A percentile compares a stretch with the other conserved stretches of the same genome.
Conservation (phyloP, 2,888 invertebrate genomes). For the Tholera decimalis region DNA sequence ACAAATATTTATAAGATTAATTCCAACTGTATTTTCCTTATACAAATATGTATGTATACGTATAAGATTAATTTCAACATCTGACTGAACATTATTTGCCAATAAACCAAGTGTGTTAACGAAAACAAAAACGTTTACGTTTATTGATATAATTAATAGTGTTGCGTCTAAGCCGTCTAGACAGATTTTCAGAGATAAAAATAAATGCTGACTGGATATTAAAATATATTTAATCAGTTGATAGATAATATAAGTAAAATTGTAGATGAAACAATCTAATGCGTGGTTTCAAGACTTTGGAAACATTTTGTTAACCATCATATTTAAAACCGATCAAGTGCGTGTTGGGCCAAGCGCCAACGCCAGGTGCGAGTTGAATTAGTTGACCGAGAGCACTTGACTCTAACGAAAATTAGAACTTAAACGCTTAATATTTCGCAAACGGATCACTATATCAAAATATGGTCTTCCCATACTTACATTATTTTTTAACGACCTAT, state of each 20-base stretch:
- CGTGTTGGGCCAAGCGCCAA: no score
- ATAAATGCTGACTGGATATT: background rate
- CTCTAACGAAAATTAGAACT: no score
- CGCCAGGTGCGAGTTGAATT: no score
- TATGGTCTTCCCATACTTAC: no score
- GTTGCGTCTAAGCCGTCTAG: constrained; percentile 11
- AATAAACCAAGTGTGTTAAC: constrained; percentile 3
- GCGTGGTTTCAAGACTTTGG: background rate
- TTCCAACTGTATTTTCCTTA: no score
- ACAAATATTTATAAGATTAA: no score
- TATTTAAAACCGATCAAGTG: no score
- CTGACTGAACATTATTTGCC: constrained; percentile 1
- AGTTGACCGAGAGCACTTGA: no score
- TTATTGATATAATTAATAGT: constrained; percentile 10
- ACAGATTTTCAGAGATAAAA: constrained; percentile 4
- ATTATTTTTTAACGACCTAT: no score
- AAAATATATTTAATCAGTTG: background rate
- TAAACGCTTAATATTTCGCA: no score
- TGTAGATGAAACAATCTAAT: background rate
- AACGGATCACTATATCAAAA: no score
- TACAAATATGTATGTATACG: constrained; percentile 8
- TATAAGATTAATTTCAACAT: constrained; percentile 10
- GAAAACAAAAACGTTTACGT: background rate
- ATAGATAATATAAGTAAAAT: background rate
- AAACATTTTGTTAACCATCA: background rate